Percentiles rank a stretch among this genome's conserved stretches.
Evolutionary conservation across 2,113 vertebrate species (phyloP).

Genomic region (Platichthys stellatus): DNA sequence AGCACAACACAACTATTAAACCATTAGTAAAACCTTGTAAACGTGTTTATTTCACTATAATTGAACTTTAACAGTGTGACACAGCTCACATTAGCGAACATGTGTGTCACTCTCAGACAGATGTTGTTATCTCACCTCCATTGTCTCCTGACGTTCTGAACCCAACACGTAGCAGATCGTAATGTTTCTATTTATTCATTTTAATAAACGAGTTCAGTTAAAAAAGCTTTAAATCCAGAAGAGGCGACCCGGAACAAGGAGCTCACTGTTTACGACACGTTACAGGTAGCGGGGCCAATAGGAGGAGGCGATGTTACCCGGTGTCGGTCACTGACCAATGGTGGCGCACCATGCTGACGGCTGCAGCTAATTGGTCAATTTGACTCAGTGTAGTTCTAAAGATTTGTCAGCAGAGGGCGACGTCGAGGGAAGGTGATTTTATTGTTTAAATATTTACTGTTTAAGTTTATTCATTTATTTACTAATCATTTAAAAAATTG

Average conservation of each 20-base stretch:
- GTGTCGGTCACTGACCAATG: conserved; percentile 45
- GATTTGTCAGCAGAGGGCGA: conserved; percentile 30
- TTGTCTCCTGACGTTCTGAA: conserved; percentile 29
- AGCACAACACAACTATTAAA: background rate
- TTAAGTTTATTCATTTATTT: background rate
- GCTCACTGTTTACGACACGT: conserved; percentile 75
- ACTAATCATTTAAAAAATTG: too few relatives aligned
- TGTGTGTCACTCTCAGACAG: background rate
- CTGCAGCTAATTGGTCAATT: conserved; percentile 50
- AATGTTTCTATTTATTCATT: conserved; percentile 40
- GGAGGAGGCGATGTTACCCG: background rate
- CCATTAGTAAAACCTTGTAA: background rate
- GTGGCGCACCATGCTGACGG: background rate
- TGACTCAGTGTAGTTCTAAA: background rate
- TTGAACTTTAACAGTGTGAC: conserved; percentile 27
- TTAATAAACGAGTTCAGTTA: background rate
- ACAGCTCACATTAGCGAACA: conserved; percentile 36
- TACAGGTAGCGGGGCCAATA: conserved; percentile 63
- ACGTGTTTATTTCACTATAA: background rate
- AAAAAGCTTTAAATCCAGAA: background rate
- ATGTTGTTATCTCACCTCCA: conserved; percentile 73
- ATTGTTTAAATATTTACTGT: background rate
- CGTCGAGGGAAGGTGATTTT: background rate
- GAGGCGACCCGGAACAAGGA: conserved; percentile 6
- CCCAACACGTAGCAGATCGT: background rate